Base-by-base conservation (phyloP, 2,888 invertebrate genomes). In the Parelbella ahira region DNA sequence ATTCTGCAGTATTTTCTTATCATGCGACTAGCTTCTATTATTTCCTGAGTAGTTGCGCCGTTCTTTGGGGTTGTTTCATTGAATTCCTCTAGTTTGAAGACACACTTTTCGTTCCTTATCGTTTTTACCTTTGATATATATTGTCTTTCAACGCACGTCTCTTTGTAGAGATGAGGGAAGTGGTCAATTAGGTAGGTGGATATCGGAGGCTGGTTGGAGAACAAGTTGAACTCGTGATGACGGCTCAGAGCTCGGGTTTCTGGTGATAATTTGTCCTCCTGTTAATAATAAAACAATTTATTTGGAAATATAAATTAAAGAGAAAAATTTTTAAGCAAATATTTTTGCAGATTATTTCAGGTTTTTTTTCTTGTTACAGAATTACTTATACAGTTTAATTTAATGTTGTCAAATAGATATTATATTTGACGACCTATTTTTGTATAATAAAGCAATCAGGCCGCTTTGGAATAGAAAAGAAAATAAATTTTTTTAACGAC, bases 181-280 rank as follows among this genome's bases (percentile, higher is more conserved):
- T 58, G 10, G 2, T 41, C 24, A 0, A 36, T 38, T 7, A 70
- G 54, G 47, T 52, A 74, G 2, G 47, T n/a, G 0, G 76, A 69
- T 1, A 49, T 51, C 1, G 75, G 71, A 0, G 79, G 76, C 0
- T 50, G 50, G n/a, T 53, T 56, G 6, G 51, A 44, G 43, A 73
- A 63, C 24, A 79, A 60, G 9, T 63, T 52, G 50, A 70, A 65
- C 38, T 80, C 80, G 41, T 56, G 59, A 12, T 62, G 58, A 2
- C 75, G 70, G 51, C 79, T 79, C 8, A 50, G 13, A 0, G 66
- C 60, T 1, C 76, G 60, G 1, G 49, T 48, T 13, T 65, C 63
- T 0, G 54, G 52, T 8, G 74, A 37, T 0, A 75, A 41, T 2
- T 53, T 58, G 2, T 67, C 62, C 27, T 80, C 80, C 80, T 80